Conservation (phyloP, 1,140 invertebrate species). For the Drosophila takahashii region DNA sequence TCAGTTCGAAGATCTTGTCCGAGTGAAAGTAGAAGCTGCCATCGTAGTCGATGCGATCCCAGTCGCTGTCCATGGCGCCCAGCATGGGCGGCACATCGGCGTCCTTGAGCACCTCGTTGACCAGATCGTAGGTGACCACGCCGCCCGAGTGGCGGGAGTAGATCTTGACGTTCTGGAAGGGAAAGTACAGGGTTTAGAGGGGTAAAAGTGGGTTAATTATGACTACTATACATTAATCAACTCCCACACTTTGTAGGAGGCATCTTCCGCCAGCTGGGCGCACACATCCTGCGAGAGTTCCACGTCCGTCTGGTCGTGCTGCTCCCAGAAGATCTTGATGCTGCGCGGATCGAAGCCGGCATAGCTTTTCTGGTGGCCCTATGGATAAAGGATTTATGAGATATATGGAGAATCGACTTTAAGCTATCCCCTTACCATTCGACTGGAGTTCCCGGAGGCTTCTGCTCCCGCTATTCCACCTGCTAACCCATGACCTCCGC, state of each 20-base stretch:
- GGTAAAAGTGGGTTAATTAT: no score
- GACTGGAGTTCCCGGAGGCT: conserved; percentile 30
- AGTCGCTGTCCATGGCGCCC: conserved; percentile 80
- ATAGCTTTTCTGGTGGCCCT: conserved; percentile 76
- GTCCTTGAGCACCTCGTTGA: conserved; percentile 83
- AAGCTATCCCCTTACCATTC: conserved; percentile 16
- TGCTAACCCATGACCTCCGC: conserved; percentile 22
- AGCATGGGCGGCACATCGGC: conserved; percentile 77
- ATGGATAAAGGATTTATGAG: not conserved
- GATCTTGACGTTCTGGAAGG: conserved; percentile 74
- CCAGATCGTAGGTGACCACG: conserved; percentile 75
- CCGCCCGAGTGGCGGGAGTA: conserved; percentile 81
- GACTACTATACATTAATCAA: conserved; percentile 67
- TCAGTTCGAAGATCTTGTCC: conserved; percentile 77
- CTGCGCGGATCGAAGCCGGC: conserved; percentile 75
- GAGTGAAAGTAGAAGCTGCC: conserved; percentile 79
- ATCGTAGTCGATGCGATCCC: conserved; percentile 82
- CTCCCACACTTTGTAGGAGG: conserved; percentile 83
- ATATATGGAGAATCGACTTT: no score
- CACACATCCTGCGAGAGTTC: conserved; percentile 80
- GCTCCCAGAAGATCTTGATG: conserved; percentile 84
- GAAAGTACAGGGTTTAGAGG: not conserved
- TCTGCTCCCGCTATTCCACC: conserved; percentile 22
- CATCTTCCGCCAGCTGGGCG: conserved; percentile 77
- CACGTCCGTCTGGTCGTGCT: conserved; percentile 81